Evolutionary conservation across 2,797 vertebrate species (phyloP).

Genomic region (Distichodus sexfasciatus): DNA sequence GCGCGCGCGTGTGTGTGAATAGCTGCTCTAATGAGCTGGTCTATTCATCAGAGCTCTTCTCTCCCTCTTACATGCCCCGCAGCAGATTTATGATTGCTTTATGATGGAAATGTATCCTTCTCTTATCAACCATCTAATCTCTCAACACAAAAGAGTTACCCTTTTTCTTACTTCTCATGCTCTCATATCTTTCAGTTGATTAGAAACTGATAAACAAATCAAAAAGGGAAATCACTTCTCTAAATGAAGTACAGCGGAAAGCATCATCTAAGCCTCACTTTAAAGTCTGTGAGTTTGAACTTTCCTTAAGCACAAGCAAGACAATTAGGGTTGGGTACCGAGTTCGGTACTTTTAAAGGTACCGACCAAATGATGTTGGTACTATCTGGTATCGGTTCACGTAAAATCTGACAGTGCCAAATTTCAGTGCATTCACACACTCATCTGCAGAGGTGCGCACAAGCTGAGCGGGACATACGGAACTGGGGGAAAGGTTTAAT

Average conservation of each 20-base stretch:
- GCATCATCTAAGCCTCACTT: neutral
- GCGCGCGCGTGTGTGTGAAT: no score
- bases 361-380: no score
- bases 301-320: neutral
- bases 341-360: no score
- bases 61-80: conserved; percentile 13
- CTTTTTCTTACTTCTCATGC: conserved; percentile 8
- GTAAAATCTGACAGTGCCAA: no score
- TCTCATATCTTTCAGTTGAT: neutral
- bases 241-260: neutral
- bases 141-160: conserved; percentile 2
- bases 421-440: no score
- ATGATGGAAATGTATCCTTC: conserved; percentile 24
- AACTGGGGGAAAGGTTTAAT: no score
- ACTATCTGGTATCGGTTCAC: no score
- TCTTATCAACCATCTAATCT: conserved; percentile 19
- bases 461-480: no score
- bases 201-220: conserved; percentile 5
- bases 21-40: neutral
- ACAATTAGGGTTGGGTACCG: no score
- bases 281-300: neutral
- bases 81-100: conserved; percentile 16
- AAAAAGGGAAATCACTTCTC: neutral
- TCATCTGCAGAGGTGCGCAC: no score
- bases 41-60: neutral